A percentile compares a stretch with the other conserved stretches of the same genome.
Evolutionary conservation across 2,113 vertebrate genomes (phyloP).

Genomic region (Antennarius striatus): DNA sequence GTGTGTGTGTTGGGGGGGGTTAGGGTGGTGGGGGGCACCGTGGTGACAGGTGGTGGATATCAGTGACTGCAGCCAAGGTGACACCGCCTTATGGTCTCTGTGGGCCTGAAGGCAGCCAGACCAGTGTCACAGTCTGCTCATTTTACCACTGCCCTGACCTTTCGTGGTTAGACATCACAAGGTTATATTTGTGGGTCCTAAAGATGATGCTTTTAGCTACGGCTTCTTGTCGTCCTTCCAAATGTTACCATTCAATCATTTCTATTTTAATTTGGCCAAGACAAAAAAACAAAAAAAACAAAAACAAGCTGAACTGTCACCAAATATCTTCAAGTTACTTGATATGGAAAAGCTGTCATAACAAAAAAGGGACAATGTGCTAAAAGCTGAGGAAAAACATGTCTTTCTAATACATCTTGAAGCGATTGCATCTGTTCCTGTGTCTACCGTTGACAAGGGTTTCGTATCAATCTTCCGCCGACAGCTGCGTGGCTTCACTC

Average conservation of each 20-base stretch:
- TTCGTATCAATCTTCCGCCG: neutral
- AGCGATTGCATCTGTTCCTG: neutral
- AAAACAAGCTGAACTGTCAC: neutral
- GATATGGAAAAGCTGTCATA: neutral
- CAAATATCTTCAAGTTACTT: neutral
- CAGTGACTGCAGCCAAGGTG: constrained; percentile 70
- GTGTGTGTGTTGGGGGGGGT: constrained; percentile 12
- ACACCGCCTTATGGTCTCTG: constrained; percentile 49
- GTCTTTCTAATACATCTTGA: neutral
- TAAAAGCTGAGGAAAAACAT: constrained; percentile 12
- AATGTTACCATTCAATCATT: neutral
- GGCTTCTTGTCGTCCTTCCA: neutral
- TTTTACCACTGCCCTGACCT: constrained; percentile 50
- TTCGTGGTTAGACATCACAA: constrained; percentile 43
- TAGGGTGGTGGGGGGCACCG: constrained; percentile 14
- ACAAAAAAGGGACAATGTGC: neutral
- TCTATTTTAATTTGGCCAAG: neutral
- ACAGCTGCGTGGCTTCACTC: neutral
- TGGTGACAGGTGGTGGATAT: constrained; percentile 71
- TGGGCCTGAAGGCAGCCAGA: constrained; percentile 25
- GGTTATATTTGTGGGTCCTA: constrained; percentile 27
- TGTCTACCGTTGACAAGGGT: neutral
- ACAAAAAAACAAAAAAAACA: too few species aligned
- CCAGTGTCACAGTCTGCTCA: constrained; percentile 29
- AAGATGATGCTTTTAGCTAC: constrained; percentile 34